A percentile compares a stretch with the other conserved stretches of the same genome.
phyloP scores from a whole-genome alignment of 2,113 vertebrate species.

The Tylochromis polylepis region DNA sequence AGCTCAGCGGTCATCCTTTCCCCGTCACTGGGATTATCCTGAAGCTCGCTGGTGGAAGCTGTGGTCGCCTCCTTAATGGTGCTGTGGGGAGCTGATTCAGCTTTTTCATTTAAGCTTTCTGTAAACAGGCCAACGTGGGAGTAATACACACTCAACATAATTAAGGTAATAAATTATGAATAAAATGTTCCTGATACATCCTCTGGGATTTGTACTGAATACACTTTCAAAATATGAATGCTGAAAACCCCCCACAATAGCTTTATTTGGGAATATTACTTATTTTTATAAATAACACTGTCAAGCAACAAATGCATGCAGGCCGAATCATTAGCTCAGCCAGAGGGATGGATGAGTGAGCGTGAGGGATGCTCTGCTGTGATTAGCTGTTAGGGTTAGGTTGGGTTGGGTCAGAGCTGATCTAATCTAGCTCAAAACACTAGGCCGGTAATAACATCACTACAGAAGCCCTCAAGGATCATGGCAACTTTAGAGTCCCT shows the following conservation, averaged over 20 bases:
- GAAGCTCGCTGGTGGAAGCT: neutral
- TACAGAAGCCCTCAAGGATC: neutral
- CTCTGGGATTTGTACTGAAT: neutral
- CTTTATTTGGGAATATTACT: neutral
- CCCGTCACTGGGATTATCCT: slow-evolving; percentile 71
- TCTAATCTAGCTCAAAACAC: neutral
- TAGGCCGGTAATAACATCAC: neutral
- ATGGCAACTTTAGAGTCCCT: neutral
- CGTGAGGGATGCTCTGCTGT: neutral
- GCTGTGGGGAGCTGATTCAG: neutral
- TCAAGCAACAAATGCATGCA: neutral
- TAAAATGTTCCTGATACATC: neutral
- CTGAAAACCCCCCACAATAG: neutral
- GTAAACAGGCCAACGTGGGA: neutral
- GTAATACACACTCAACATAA: neutral
- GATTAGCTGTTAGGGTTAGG: neutral
- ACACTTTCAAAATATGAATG: neutral
- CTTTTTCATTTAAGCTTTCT: neutral
- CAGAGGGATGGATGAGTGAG: neutral
- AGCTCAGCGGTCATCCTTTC: slow-evolving; percentile 80
- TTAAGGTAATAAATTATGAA: neutral
- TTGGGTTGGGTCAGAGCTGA: neutral
- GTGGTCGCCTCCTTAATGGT: neutral
- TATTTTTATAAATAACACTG: neutral
- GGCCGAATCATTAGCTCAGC: neutral